Evolutionary conservation across 1,140 invertebrate genomes (phyloP), one percentile per base, ranked within the genome.

Genomic region (Protaetia brevitarsis): DNA sequence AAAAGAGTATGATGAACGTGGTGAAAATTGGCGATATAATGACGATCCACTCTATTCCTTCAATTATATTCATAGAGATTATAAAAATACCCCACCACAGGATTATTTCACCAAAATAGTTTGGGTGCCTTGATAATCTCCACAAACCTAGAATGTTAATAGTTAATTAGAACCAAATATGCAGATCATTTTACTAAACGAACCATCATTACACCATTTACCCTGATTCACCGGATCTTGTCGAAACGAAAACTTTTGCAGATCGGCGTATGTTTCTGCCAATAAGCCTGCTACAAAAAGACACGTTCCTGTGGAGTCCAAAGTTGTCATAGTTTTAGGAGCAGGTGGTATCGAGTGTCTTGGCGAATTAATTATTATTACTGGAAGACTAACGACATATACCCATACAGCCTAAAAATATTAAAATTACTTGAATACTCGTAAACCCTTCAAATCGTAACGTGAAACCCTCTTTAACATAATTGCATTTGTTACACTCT

Each of bases 61-160:
- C 85, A 51, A 96, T 88, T 2, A 95, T 89, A 73, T 93, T 94
- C 1, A 94, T 79, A 0, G 93, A 92, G 76, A 96, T 93, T 37
- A 93, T 85, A 75, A 96, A 97, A 51, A 97, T 89, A 1, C 94
- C 94, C 88, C 93, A 94, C 95, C 95, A 97, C 1, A 97, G 83
- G 0, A 93, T 82, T 27, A 97, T 93, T 81, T 97, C 95, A 0
- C 95, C 95, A 79, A 97, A 96, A 76, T 97, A 97, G 78, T 97
- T 97, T 0, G 95, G 95, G 81, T 97, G 95, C 64, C 95, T 85
- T 0, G 93, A 96, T 11, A 94, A 75, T 41, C 88, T 87, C 95
- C 95, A 97, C 11, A 97, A 80, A 11, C 94, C 91, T 89, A 69
- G 60, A 77, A 73, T 66, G n/a, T n/a, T n/a, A n/a, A n/a, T n/a